These are phyloP conservation scores for Schizaphis graminum DNA, from an alignment of 2,888 invertebrate genomes.

Conservation along the genomic window DNA sequence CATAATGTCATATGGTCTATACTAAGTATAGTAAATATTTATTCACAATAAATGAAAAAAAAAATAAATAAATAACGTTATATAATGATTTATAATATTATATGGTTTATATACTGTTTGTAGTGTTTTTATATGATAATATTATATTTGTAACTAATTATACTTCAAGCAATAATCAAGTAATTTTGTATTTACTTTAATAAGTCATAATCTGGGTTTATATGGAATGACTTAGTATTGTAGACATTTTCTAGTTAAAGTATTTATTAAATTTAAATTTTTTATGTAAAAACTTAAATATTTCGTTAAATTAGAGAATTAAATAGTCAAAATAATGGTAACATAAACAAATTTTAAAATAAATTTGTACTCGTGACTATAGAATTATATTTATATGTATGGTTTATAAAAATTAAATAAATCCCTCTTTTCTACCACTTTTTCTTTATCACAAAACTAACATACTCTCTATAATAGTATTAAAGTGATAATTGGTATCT, in stretches of 20 bases:
- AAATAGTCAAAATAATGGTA: not conserved
- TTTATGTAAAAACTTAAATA: not conserved
- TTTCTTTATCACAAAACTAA: not conserved
- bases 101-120: no score
- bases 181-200: not conserved
- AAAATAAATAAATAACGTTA: no score
- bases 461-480: not conserved
- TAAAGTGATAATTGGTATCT: no score
- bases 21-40: no score
- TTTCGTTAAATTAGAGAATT: not conserved
- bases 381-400: not conserved
- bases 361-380: not conserved
- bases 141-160: not conserved
- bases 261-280: not conserved
- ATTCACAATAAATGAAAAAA: no score
- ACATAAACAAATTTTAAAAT: not conserved
- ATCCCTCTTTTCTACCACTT: not conserved
- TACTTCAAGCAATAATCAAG: not conserved
- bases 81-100: not conserved
- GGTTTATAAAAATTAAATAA: not conserved
- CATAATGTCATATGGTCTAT: no score
- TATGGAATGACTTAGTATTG: not conserved
- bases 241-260: not conserved
- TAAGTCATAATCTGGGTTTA: not conserved
- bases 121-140: not conserved